These are phyloP conservation scores for Acanthosepion esculentum DNA, from an alignment of 2,888 invertebrate genomes.

Conservation along the genomic window DNA sequence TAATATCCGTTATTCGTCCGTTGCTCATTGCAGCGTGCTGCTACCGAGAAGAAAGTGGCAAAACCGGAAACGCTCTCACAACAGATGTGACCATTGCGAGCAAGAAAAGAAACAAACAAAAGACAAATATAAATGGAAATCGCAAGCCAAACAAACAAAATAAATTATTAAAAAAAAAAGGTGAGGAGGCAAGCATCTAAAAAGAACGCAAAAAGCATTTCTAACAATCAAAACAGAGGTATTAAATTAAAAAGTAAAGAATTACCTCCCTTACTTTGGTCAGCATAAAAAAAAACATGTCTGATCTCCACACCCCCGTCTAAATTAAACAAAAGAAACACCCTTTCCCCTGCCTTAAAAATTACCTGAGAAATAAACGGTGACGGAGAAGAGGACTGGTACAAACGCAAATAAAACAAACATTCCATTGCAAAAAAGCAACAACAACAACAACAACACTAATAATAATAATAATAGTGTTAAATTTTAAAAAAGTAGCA, in stretches of 20 bases:
- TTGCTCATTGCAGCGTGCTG: background rate
- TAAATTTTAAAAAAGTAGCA: no score
- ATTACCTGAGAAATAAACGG: background rate
- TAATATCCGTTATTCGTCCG: background rate
- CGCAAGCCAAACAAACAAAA: background rate
- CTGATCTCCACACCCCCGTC: background rate
- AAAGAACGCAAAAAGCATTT: background rate
- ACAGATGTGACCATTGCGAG: background rate
- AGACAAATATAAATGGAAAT: background rate
- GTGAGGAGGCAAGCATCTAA: background rate
- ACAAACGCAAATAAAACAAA: background rate
- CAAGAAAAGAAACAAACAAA: background rate
- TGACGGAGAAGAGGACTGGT: background rate
- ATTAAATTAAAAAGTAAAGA: conserved; percentile 8
- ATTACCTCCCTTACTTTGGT: background rate
- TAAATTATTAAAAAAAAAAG: background rate
- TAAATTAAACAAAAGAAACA: background rate
- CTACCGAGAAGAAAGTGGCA: background rate
- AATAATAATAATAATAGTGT: no score
- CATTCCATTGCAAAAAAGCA: background rate
- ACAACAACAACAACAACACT: no score
- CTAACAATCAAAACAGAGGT: background rate
- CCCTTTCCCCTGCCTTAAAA: background rate
- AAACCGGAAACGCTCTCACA: background rate
- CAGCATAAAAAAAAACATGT: background rate